These are phyloP conservation scores for Boloria selene DNA, from an alignment of 2,888 invertebrate species.

Conservation along the genomic window DNA sequence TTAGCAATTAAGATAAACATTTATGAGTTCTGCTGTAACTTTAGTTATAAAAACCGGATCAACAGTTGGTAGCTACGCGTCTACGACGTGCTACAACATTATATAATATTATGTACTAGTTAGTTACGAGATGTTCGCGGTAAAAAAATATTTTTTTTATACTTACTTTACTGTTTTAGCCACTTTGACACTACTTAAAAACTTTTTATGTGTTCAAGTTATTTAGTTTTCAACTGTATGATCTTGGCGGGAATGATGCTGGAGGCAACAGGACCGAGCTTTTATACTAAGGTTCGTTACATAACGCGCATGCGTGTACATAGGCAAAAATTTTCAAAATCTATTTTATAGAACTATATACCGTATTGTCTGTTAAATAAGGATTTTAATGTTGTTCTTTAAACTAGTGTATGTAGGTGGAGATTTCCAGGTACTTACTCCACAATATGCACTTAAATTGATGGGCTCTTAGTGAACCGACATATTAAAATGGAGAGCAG, in stretches of 20 bases:
- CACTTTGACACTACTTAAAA: constrained; percentile 36
- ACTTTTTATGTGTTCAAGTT: constrained; percentile 29
- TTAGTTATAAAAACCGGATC: no score
- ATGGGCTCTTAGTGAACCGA: constrained; percentile 50
- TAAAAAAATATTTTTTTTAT: constrained; percentile 1
- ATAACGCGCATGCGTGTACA: constrained; percentile 59
- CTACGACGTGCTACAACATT: not conserved
- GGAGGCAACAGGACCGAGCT: constrained; percentile 46
- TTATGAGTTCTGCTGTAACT: no score
- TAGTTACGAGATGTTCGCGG: not conserved
- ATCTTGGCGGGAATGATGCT: constrained; percentile 64
- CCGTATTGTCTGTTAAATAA: constrained; percentile 17
- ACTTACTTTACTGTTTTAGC: constrained; percentile 37
- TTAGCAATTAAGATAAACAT: no score
- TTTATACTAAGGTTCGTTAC: constrained; percentile 56
- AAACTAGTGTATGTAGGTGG: constrained; percentile 46
- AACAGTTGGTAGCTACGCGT: not conserved
- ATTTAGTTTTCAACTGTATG: constrained; percentile 38
- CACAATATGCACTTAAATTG: constrained; percentile 60
- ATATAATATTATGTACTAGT: not conserved
- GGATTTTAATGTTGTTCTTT: not conserved
- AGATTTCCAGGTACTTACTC: constrained; percentile 46
- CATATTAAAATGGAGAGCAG: constrained; percentile 41
- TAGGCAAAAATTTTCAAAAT: constrained; percentile 9
- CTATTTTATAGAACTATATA: not conserved